Evolutionary conservation across 2,797 vertebrate species (phyloP).

Genomic region (Rhodeus uyekii): DNA sequence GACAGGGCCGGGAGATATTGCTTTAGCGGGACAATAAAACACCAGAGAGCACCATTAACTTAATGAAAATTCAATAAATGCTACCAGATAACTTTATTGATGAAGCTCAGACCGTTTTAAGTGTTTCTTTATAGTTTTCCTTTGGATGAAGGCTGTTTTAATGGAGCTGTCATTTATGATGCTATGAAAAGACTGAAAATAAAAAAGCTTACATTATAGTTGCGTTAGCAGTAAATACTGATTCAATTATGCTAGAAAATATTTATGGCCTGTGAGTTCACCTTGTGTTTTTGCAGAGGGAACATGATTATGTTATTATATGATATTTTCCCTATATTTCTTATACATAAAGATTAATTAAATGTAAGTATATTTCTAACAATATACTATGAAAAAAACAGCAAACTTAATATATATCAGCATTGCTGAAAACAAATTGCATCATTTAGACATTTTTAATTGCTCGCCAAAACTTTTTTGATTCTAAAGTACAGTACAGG

Average conservation of each 20-base stretch:
- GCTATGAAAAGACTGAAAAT: conserved; percentile 56
- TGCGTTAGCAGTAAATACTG: conserved; percentile 58
- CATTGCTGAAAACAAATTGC: background rate
- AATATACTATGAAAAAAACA: background rate
- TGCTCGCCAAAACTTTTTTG: background rate
- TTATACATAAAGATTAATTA: background rate
- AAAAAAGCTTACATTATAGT: conserved; percentile 59
- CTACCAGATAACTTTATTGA: conserved; percentile 66
- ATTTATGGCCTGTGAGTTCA: conserved; percentile 41
- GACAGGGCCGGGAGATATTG: conserved; percentile 64
- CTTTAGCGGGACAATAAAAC: conserved; percentile 70
- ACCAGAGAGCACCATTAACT: conserved; percentile 72
- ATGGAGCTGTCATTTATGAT: conserved; percentile 61
- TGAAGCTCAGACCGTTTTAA: conserved; percentile 59
- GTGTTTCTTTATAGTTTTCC: conserved; percentile 63
- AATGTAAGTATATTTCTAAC: background rate
- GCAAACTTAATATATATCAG: background rate
- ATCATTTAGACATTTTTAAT: background rate
- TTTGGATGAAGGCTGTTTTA: conserved; percentile 57
- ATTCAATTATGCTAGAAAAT: conserved; percentile 52
- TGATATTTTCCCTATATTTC: background rate
- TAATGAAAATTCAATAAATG: conserved; percentile 78
- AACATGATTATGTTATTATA: background rate
- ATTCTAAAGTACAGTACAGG: background rate
- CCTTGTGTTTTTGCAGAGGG: conserved; percentile 34